Conservation (phyloP, 2,113 vertebrate genomes). For the Zosterops hypoxanthus region DNA sequence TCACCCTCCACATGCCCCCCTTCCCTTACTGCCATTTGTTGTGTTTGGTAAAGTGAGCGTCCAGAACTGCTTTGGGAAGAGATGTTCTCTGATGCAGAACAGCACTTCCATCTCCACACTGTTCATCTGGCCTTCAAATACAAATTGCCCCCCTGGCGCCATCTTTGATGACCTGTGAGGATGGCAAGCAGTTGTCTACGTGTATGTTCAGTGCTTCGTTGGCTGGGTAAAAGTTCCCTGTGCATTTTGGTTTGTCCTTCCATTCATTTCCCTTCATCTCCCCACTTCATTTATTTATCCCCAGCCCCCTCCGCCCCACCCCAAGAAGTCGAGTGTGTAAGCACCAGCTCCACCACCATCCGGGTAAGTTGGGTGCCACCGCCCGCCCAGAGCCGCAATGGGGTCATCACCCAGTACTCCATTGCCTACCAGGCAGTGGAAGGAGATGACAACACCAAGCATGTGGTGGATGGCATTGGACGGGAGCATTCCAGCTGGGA, state of each 20-base stretch:
- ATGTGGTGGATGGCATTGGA: conserved; percentile 87
- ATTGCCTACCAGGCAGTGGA: conserved; percentile 89
- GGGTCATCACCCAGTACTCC: conserved; percentile 94
- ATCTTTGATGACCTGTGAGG: neutral
- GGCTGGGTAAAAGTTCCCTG: conserved; percentile 71
- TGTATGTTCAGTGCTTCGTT: neutral
- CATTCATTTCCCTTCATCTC: conserved; percentile 78
- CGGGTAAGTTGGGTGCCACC: conserved; percentile 99
- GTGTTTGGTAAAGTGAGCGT: neutral
- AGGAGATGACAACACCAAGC: conserved; percentile 90
- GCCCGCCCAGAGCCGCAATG: conserved; percentile 92
- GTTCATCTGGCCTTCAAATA: neutral
- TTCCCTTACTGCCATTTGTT: neutral
- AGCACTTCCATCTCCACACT: neutral
- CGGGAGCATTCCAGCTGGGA: conserved; percentile 88
- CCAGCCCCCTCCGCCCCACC: conserved; percentile 97
- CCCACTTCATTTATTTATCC: conserved; percentile 85
- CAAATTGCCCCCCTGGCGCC: neutral
- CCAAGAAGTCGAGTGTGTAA: conserved; percentile 91
- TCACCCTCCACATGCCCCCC: neutral
- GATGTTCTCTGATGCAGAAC: neutral
- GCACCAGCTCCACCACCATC: conserved; percentile 93
- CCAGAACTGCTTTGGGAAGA: neutral
- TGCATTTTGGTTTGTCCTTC: conserved; percentile 62
- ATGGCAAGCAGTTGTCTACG: neutral